Evolutionary conservation across 1,140 invertebrate genomes (phyloP).

Genomic region (Andrena cerasifolii): DNA sequence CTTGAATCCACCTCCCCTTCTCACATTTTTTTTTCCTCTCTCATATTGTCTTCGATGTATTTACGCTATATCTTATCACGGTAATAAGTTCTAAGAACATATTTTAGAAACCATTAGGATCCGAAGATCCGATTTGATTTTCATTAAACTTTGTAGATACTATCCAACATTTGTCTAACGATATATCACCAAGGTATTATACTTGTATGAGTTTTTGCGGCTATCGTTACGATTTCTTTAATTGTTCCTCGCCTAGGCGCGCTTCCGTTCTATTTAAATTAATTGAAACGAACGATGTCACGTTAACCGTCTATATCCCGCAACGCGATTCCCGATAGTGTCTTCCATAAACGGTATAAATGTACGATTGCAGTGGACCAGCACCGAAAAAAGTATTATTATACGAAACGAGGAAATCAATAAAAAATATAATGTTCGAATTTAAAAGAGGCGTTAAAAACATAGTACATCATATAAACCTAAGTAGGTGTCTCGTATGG

Average conservation of each 20-base stretch:
- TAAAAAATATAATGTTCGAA: slow-evolving; percentile 29
- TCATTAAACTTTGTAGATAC: slow-evolving; percentile 46
- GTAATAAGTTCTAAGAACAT: slow-evolving; percentile 48
- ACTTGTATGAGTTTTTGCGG: slow-evolving; percentile 26
- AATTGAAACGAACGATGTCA: slow-evolving; percentile 41
- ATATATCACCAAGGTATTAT: slow-evolving; percentile 33
- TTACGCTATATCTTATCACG: slow-evolving; percentile 58
- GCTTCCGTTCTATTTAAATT: slow-evolving; percentile 51
- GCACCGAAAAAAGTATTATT: slow-evolving; percentile 48
- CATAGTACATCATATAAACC: slow-evolving; percentile 35
- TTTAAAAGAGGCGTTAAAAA: slow-evolving; percentile 44
- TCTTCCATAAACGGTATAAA: slow-evolving; percentile 31
- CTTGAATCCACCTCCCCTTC: slow-evolving; percentile 37
- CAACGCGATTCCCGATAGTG: slow-evolving; percentile 51
- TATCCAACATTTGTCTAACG: slow-evolving; percentile 49
- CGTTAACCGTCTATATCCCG: slow-evolving; percentile 10
- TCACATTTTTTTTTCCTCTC: slow-evolving; percentile 7
- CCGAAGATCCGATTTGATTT: slow-evolving; percentile 51
- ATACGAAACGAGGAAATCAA: slow-evolving; percentile 48
- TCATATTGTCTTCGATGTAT: slow-evolving; percentile 68
- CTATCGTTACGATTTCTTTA: slow-evolving; percentile 24
- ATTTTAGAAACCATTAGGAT: slow-evolving; percentile 57
- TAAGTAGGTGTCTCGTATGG: slow-evolving; percentile 17
- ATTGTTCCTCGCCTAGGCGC: slow-evolving; percentile 63
- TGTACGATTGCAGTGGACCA: slow-evolving; percentile 54